A percentile compares a stretch with the other conserved stretches of the same genome.
phyloP scores from a whole-genome alignment of 2,797 vertebrate genomes.

The Melanotaenia nigrans region DNA sequence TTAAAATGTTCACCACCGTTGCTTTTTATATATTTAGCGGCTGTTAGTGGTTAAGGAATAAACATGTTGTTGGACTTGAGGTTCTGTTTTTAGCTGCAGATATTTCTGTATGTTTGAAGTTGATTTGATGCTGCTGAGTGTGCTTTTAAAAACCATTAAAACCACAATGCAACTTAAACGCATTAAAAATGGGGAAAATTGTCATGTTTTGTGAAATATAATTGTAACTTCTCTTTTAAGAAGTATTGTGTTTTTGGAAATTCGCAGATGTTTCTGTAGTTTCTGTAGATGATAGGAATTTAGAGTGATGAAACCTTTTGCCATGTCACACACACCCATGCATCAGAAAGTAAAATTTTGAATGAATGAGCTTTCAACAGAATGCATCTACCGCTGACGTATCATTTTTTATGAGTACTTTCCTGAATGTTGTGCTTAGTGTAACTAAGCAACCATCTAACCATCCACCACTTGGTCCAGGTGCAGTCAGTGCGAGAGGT shows the following conservation, averaged over 20 bases:
- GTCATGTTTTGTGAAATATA: too few relatives aligned
- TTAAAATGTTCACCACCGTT: too few relatives aligned
- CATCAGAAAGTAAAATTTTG: background rate
- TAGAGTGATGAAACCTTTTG: background rate
- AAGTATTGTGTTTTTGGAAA: too few relatives aligned
- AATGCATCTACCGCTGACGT: background rate
- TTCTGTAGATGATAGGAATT: background rate
- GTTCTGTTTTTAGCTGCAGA: background rate
- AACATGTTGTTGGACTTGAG: too few relatives aligned
- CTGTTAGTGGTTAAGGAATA: too few relatives aligned
- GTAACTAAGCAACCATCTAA: background rate
- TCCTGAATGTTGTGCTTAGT: background rate
- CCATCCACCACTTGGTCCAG: conserved; percentile 53
- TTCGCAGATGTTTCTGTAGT: too few relatives aligned
- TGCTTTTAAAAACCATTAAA: background rate
- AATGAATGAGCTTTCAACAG: background rate
- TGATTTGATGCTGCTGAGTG: background rate
- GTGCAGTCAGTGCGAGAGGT: conserved; percentile 83
- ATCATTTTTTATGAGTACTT: conserved; percentile 1
- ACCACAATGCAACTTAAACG: background rate
- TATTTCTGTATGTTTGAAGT: background rate
- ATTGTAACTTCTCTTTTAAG: too few relatives aligned
- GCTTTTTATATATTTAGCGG: too few relatives aligned
- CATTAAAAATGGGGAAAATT: too few relatives aligned
- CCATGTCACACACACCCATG: background rate